A percentile compares a stretch with the other conserved stretches of the same genome.
Evolutionary conservation across 1,140 invertebrate genomes (phyloP).

Genomic region (Cotesia vestalis): DNA sequence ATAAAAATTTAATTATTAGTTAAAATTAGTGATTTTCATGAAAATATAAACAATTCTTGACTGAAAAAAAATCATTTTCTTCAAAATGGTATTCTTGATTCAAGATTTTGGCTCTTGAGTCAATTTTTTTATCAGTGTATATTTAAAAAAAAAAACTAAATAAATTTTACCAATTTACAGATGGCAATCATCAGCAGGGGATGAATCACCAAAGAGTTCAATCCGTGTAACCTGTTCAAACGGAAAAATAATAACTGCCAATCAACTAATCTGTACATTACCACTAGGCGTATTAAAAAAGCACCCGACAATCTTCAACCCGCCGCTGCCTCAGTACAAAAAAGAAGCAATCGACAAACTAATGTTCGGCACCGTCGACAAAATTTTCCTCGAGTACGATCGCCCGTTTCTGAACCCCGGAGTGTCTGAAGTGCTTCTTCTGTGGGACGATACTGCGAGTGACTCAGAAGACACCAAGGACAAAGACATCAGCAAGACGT

Average conservation of each 20-base stretch:
- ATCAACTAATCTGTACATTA: slow-evolving; percentile 91
- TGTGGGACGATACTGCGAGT: slow-evolving; percentile 74
- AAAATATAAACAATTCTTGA: no score
- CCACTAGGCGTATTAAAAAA: slow-evolving; percentile 92
- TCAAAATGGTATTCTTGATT: no score
- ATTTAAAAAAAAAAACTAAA: no score
- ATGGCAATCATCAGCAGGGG: slow-evolving; percentile 45
- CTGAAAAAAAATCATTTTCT: no score
- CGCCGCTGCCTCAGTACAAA: slow-evolving; percentile 85
- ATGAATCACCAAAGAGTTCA: slow-evolving; percentile 44
- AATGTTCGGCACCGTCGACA: slow-evolving; percentile 91
- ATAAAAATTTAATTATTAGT: no score
- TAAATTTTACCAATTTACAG: slow-evolving; percentile 40
- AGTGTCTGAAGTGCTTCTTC: slow-evolving; percentile 84
- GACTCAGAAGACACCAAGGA: slow-evolving; percentile 55
- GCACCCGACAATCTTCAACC: slow-evolving; percentile 81
- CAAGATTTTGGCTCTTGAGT: no score
- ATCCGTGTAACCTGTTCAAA: slow-evolving; percentile 80
- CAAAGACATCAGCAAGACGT: slow-evolving; percentile 73
- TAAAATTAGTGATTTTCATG: no score
- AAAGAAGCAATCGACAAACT: slow-evolving; percentile 83
- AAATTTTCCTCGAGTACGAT: slow-evolving; percentile 93
- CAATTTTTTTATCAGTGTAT: neutral
- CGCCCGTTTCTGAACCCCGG: slow-evolving; percentile 87
- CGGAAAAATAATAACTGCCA: slow-evolving; percentile 77